These are phyloP conservation scores for Ardeotis arabs DNA, from an alignment of 2,113 vertebrate genomes.

Conservation along the genomic window DNA sequence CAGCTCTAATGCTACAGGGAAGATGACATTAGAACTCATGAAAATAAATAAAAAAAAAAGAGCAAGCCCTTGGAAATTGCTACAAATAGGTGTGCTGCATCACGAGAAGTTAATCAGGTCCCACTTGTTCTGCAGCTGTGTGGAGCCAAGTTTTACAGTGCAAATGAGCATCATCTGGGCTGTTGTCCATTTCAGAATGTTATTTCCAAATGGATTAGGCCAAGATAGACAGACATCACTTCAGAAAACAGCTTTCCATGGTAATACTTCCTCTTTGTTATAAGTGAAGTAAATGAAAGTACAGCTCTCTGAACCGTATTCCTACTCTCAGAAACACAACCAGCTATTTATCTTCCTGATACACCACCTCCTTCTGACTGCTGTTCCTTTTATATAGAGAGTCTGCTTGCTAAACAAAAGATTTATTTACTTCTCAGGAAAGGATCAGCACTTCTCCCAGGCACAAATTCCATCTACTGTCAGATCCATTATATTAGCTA, in stretches of 20 bases:
- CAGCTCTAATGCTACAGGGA: background rate
- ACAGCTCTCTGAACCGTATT: background rate
- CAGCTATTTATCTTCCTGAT: conserved; percentile 7
- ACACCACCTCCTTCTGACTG: background rate
- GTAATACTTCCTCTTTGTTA: background rate
- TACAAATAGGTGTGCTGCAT: background rate
- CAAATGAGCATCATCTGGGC: background rate
- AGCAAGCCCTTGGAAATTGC: too few species aligned
- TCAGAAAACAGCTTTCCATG: background rate
- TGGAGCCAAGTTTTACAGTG: background rate
- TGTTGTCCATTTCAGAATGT: background rate
- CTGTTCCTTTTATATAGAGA: background rate
- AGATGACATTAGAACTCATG: background rate
- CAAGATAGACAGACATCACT: background rate
- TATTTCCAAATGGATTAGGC: background rate
- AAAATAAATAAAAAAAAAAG: background rate
- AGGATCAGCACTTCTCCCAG: background rate
- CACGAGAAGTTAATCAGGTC: background rate
- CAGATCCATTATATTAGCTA: background rate
- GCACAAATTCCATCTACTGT: conserved; percentile 3
- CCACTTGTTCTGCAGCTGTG: background rate
- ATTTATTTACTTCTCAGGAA: conserved; percentile 19
- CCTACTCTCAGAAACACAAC: background rate
- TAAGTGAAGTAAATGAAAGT: background rate
- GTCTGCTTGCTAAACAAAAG: background rate